These are phyloP conservation scores for Panagrolaimus sp. DNA, from an alignment of 1,140 invertebrate species.

Conservation along the genomic window DNA sequence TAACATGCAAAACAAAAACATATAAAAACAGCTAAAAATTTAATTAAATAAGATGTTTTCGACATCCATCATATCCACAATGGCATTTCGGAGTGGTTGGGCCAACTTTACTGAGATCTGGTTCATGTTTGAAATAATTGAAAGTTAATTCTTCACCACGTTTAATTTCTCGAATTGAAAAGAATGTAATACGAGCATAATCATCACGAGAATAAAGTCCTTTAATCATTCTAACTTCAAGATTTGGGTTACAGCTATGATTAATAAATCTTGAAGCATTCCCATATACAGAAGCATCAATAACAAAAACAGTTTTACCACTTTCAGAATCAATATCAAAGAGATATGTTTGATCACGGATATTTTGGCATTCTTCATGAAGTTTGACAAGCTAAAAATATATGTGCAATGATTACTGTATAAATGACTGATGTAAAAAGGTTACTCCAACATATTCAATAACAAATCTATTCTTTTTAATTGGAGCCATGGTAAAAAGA, in stretches of 20 bases:
- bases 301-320: not conserved
- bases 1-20: not conserved
- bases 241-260: not conserved
- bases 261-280: not conserved
- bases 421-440: not conserved
- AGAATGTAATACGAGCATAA: not conserved
- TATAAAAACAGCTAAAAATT: not conserved
- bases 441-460: conserved; percentile 8
- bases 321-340: not conserved
- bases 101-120: not conserved
- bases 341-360: not conserved
- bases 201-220: not conserved
- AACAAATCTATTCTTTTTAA: not conserved
- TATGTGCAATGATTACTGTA: not conserved
- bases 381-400: not conserved
- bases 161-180: not conserved
- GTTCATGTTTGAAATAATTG: not conserved
- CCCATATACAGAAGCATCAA: not conserved
- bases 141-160: not conserved
- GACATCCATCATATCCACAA: not conserved
- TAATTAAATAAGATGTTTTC: not conserved
- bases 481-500: not conserved
- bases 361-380: not conserved
- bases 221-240: not conserved
- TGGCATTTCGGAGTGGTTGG: not conserved